Percentiles rank a stretch among this genome's conserved stretches.
Evolutionary conservation across 2,888 invertebrate genomes (phyloP).

Genomic region (Prenolepis imparis): DNA sequence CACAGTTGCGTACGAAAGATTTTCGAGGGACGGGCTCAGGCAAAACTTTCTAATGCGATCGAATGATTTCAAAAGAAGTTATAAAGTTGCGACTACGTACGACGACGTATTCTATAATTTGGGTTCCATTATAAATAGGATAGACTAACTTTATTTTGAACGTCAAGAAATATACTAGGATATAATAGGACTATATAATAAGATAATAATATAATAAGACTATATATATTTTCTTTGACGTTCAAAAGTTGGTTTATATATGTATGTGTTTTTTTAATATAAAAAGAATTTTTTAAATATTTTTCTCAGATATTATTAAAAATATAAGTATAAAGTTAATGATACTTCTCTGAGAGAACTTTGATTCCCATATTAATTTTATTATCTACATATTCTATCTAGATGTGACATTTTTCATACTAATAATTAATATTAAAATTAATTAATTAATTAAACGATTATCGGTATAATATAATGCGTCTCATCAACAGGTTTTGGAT

Average conservation of each 20-base stretch:
- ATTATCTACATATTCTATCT: neutral
- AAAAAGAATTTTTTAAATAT: neutral
- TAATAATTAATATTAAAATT: neutral
- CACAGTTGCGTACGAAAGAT: neutral
- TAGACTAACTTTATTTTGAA: neutral
- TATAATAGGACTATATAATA: too few species aligned
- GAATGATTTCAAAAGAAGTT: conserved; percentile 20
- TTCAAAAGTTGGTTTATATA: too few species aligned
- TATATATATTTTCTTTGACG: too few species aligned
- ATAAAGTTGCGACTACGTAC: neutral
- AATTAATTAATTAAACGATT: neutral
- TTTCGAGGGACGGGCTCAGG: neutral
- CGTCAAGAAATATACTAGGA: neutral
- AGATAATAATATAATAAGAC: too few species aligned
- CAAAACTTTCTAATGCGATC: neutral
- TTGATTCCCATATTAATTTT: neutral
- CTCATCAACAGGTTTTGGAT: conserved; percentile 77
- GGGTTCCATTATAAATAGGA: neutral
- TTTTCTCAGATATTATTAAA: neutral
- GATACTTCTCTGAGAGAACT: neutral
- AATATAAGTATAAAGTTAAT: neutral
- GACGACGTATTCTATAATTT: neutral
- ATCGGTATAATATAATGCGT: neutral
- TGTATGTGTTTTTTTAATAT: neutral
- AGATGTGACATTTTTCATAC: neutral